These are phyloP conservation scores for Agriopis marginaria DNA, from an alignment of 2,888 invertebrate genomes.

Conservation along the genomic window DNA sequence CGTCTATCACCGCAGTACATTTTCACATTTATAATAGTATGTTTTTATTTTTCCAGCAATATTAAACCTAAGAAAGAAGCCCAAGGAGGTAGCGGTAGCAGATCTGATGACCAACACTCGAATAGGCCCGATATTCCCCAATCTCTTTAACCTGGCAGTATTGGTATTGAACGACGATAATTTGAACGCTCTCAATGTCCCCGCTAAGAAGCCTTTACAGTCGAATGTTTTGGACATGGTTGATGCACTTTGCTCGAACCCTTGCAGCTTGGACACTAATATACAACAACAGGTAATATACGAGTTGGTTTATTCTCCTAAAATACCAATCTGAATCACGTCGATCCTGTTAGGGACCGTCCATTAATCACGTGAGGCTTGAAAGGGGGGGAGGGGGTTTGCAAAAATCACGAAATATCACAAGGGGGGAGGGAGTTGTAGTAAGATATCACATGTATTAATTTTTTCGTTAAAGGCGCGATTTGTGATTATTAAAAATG, in stretches of 20 bases:
- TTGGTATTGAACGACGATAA: slow-evolving; percentile 86
- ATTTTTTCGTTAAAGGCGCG: too few relatives aligned
- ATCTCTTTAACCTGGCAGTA: slow-evolving; percentile 87
- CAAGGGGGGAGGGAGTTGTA: too few relatives aligned
- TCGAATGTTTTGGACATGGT: slow-evolving; percentile 85
- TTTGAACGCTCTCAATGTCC: slow-evolving; percentile 78
- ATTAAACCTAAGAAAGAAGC: slow-evolving; percentile 81
- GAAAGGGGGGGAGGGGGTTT: too few relatives aligned
- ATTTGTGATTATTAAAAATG: too few relatives aligned
- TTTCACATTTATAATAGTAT: neutral
- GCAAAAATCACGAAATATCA: too few relatives aligned
- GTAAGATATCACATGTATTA: too few relatives aligned
- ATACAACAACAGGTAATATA: slow-evolving; percentile 83
- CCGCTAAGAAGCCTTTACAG: slow-evolving; percentile 78
- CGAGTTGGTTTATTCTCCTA: neutral
- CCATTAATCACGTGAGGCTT: too few relatives aligned
- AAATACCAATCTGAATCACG: too few relatives aligned
- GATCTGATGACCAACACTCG: slow-evolving; percentile 85
- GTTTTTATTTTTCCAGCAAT: slow-evolving; percentile 68
- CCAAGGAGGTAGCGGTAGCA: slow-evolving; percentile 83
- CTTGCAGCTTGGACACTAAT: slow-evolving; percentile 84
- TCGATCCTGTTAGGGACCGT: too few relatives aligned
- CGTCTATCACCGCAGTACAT: too few relatives aligned
- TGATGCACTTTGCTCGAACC: slow-evolving; percentile 86
- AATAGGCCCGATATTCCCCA: slow-evolving; percentile 87